phyloP scores from a whole-genome alignment of 2,113 vertebrate species.

The Oplegnathus fasciatus region DNA sequence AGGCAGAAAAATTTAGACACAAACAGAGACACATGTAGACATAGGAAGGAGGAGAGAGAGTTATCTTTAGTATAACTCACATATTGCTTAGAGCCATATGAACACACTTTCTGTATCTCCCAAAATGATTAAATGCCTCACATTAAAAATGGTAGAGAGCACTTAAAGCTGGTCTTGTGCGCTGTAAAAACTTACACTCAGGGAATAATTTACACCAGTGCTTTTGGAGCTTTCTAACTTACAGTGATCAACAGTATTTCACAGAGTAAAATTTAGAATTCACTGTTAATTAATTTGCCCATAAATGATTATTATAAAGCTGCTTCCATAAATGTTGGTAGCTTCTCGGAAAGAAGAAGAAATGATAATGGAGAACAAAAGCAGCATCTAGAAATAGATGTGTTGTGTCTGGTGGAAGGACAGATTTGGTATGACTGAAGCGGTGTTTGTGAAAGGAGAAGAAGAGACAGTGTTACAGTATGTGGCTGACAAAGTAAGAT shows the following conservation, averaged over 20 bases:
- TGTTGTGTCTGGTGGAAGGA: not conserved
- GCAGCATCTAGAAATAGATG: not conserved
- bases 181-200: conserved; percentile 7
- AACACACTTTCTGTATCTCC: conserved; percentile 5
- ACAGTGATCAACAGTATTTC: conserved; percentile 1
- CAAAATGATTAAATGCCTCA: conserved; percentile 28
- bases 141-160: conserved; percentile 17
- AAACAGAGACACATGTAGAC: not conserved
- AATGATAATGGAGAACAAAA: not conserved
- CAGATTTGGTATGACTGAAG: not conserved
- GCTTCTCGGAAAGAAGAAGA: not conserved
- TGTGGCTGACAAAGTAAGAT: not conserved
- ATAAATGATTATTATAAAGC: conserved; percentile 17
- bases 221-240: not conserved
- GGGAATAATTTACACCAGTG: conserved; percentile 10
- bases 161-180: conserved; percentile 18
- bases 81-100: conserved; percentile 26
- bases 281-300: not conserved
- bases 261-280: not conserved
- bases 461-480: not conserved
- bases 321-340: not conserved
- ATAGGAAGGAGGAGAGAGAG: not conserved
- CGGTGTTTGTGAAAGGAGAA: not conserved
- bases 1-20: not conserved
- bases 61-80: conserved; percentile 5